Conservation (phyloP, 2,797 vertebrate species). For the Tapera naevia region DNA sequence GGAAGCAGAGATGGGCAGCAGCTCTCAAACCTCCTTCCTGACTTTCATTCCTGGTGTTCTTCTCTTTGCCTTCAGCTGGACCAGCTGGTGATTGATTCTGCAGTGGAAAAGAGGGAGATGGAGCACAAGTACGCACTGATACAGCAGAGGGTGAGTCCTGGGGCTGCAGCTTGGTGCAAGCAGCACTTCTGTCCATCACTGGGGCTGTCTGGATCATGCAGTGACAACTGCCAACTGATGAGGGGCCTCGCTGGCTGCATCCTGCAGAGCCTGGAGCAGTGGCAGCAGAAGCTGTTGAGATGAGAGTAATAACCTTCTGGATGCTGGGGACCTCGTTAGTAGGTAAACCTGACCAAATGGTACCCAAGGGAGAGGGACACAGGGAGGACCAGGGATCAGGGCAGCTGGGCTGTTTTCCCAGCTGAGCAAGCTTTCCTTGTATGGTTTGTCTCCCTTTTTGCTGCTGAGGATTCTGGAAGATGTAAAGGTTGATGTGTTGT, state of each 20-base stretch:
- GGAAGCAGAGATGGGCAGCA: neutral
- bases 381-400: neutral
- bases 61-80: conserved; percentile 82
- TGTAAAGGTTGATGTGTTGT: neutral
- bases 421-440: neutral
- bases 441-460: neutral
- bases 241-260: neutral
- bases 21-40: neutral
- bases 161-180: neutral
- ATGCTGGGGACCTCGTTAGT: neutral
- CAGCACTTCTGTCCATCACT: neutral
- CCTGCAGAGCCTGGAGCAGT: neutral
- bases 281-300: neutral
- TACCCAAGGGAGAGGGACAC: no score
- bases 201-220: neutral
- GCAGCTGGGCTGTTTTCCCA: neutral
- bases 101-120: conserved; percentile 97
- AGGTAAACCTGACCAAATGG: neutral
- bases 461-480: neutral
- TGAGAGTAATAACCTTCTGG: neutral
- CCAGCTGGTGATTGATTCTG: conserved; percentile 96
- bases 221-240: neutral
- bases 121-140: conserved; percentile 95
- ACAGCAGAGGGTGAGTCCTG: conserved; percentile 89
- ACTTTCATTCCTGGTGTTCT: neutral